These are phyloP conservation scores for Hypanus sabinus DNA, from an alignment of 2,113 vertebrate genomes.

Conservation along the genomic window DNA sequence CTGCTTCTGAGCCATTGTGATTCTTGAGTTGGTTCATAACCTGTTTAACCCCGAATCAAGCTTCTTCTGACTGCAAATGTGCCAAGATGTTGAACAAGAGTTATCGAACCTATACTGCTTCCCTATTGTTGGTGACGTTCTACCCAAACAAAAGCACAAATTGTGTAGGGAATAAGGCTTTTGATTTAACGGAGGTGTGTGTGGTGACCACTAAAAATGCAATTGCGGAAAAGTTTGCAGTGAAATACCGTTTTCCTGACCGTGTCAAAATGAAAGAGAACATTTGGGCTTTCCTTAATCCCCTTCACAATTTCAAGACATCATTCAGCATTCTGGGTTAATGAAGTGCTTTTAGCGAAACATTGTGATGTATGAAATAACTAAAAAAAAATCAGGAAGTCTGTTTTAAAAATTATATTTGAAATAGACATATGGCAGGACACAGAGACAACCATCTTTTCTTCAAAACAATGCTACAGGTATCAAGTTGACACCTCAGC, in stretches of 20 bases:
- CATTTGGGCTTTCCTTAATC: too few species aligned
- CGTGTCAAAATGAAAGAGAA: not conserved
- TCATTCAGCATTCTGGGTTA: too few species aligned
- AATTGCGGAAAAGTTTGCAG: not conserved
- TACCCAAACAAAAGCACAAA: not conserved
- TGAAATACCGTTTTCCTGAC: not conserved
- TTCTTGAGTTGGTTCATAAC: not conserved
- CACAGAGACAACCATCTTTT: too few species aligned
- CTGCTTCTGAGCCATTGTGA: too few species aligned
- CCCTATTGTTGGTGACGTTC: not conserved
- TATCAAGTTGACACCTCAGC: too few species aligned
- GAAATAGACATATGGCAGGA: too few species aligned
- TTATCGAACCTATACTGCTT: not conserved
- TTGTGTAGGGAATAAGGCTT: not conserved
- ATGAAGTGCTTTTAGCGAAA: too few species aligned
- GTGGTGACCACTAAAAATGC: not conserved
- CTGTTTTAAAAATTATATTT: too few species aligned
- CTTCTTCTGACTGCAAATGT: not conserved
- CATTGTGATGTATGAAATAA: too few species aligned
- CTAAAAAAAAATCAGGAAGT: too few species aligned
- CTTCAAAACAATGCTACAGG: too few species aligned
- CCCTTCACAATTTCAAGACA: too few species aligned
- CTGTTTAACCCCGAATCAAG: not conserved
- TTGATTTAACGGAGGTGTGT: not conserved
- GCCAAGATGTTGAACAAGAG: not conserved